Evolutionary conservation across 2,113 vertebrate genomes (phyloP), one percentile per base, ranked within the genome.

Genomic region (Chamaea fasciata): DNA sequence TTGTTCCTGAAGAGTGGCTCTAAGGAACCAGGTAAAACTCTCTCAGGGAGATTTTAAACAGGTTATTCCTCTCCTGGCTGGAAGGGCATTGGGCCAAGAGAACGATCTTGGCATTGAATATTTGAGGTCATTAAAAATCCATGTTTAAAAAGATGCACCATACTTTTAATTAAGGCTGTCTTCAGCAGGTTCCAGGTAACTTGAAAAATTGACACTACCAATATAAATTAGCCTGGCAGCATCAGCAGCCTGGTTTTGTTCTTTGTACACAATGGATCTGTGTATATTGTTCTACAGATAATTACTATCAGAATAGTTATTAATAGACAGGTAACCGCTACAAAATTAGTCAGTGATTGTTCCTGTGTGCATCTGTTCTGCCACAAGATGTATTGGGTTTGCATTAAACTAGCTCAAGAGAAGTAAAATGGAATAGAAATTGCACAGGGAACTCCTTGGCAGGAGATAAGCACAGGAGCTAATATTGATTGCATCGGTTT

Each of bases 401-500:
- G 70, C 35, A 80, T 55, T 87, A 49, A 88, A 87, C 23, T 2
- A 44, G 37, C 55, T 76, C 62, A 69, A 39, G 67, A 62, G 83
- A 55, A 57, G 70, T 73, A n/a, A 89, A 91, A 80, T 6, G n/a
- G 70, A 69, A 87, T 22, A 39, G 67, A 57, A 94, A 83, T 57
- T 18, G 46, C 50, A 39, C 0, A 16, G 78, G 62, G 84, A 87
- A 77, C 81, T 76, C 67, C 89, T 39, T 52, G 80, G 86, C 75
- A 69, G 63, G 49, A 94, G 91, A 92, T 74, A 81, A 94, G 83
- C 87, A 59, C 2, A 10, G 39, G 46, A 84, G 50, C 87, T 33
- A 30, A 60, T 79, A 92, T 87, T 52, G 96, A 96, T 89, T 84
- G 89, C 81, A 87, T 65, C 2, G 2, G 27, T 89, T 94, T 92